Evolutionary conservation across 2,113 vertebrate genomes (phyloP).

Genomic region (Tragelaphus strepsiceros): DNA sequence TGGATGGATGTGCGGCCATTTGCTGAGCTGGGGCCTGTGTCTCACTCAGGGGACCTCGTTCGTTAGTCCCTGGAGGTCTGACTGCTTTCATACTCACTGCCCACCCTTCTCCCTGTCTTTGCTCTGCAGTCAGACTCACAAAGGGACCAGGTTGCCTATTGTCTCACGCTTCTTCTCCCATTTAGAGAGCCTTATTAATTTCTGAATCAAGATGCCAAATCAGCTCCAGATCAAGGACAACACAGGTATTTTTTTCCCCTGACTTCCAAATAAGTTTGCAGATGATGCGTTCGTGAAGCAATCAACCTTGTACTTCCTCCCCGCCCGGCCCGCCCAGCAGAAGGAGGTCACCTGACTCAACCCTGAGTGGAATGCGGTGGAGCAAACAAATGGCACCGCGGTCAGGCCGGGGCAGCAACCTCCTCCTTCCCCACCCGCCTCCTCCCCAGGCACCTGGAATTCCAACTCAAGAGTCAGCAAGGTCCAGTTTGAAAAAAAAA

Average conservation of each 20-base stretch:
- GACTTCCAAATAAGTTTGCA: constrained; percentile 52
- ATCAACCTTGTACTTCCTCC: constrained; percentile 30
- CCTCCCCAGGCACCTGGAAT: neutral
- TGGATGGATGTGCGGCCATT: neutral
- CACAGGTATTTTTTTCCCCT: neutral
- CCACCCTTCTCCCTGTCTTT: neutral
- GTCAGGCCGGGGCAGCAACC: neutral
- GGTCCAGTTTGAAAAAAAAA: neutral
- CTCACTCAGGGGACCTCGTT: neutral
- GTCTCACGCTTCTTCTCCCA: neutral
- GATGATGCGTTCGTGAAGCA: constrained; percentile 28
- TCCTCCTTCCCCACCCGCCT: neutral
- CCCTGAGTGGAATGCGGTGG: neutral
- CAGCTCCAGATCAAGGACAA: constrained; percentile 45
- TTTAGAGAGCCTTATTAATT: constrained; percentile 58
- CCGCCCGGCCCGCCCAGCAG: neutral
- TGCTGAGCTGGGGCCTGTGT: neutral
- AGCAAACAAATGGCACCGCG: constrained; percentile 27
- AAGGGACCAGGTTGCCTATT: neutral
- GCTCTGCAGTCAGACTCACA: neutral
- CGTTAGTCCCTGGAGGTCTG: neutral
- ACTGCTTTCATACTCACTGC: neutral
- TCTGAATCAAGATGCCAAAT: constrained; percentile 54
- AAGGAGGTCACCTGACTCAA: constrained; percentile 43
- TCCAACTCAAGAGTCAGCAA: constrained; percentile 25